phyloP scores from a whole-genome alignment of 2,113 vertebrate species.

The Calidris pygmaea region DNA sequence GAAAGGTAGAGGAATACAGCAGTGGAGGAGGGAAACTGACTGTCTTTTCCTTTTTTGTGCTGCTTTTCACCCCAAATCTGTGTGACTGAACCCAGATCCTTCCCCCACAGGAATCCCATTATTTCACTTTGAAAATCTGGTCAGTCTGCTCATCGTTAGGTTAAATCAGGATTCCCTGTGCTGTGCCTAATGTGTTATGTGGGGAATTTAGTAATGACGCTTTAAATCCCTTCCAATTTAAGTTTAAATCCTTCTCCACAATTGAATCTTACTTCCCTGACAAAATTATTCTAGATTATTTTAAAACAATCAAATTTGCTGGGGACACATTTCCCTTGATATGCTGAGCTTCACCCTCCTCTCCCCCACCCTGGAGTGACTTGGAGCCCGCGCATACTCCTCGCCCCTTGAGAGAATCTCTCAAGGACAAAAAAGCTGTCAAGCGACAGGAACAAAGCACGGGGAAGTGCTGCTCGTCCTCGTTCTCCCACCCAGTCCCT shows the following conservation, averaged over 20 bases:
- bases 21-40: not conserved
- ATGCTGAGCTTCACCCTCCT: not conserved
- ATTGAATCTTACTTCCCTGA: constrained; percentile 11
- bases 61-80: not conserved
- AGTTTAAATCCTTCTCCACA: constrained; percentile 33
- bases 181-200: constrained; percentile 6
- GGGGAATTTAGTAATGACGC: constrained; percentile 14
- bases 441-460: constrained; percentile 16
- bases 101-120: not conserved
- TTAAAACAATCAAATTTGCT: constrained; percentile 38
- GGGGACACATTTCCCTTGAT: not conserved
- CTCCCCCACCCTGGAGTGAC: not conserved
- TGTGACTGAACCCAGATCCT: not conserved
- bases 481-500: not conserved
- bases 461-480: not conserved
- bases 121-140: constrained; percentile 48
- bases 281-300: constrained; percentile 44
- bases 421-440: constrained; percentile 44
- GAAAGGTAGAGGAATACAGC: not conserved
- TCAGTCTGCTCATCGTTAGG: constrained; percentile 7
- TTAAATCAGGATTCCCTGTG: constrained; percentile 53
- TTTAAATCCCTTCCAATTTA: constrained; percentile 50
- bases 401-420: not conserved
- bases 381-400: not conserved
- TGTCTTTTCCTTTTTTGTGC: not conserved